Evolutionary conservation across 2,113 vertebrate species (phyloP).

Genomic region (Gadus chalcogrammus): DNA sequence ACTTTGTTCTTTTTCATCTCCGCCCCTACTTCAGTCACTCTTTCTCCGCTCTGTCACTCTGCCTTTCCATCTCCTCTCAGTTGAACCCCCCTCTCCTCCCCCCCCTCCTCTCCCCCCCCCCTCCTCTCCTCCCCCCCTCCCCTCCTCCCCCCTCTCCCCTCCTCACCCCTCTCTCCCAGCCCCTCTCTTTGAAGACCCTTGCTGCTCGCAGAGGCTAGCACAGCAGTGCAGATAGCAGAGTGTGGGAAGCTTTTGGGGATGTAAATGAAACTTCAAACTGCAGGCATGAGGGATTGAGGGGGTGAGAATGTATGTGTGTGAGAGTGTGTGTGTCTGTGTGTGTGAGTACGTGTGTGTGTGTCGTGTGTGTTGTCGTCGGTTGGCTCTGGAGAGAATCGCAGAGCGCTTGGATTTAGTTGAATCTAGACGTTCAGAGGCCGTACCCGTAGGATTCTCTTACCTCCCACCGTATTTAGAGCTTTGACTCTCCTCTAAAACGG

Average conservation of each 20-base stretch:
- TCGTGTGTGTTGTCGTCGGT: background rate
- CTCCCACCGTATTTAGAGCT: background rate
- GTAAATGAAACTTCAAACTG: conserved; percentile 18
- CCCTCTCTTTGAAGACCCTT: background rate
- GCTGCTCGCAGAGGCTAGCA: background rate
- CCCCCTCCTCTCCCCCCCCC: no score
- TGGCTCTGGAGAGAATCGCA: conserved; percentile 24
- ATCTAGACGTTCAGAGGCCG: conserved; percentile 47
- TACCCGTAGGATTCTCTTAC: conserved; percentile 26
- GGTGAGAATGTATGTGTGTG: conserved; percentile 4
- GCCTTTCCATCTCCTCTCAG: background rate
- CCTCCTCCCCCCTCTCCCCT: background rate
- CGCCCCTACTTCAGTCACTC: conserved; percentile 7
- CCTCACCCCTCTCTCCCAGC: background rate
- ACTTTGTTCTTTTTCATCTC: background rate
- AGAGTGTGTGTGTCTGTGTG: no score
- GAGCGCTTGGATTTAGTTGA: conserved; percentile 53
- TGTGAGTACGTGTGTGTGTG: no score
- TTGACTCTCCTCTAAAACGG: background rate
- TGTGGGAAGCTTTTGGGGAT: conserved; percentile 9
- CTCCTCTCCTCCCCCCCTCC: no score
- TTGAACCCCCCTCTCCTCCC: no score
- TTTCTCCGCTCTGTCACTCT: conserved; percentile 1
- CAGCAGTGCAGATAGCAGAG: background rate
- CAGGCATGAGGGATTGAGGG: conserved; percentile 5